These are phyloP conservation scores for Monochamus saltuarius DNA, from an alignment of 1,140 invertebrate species.

Conservation along the genomic window DNA sequence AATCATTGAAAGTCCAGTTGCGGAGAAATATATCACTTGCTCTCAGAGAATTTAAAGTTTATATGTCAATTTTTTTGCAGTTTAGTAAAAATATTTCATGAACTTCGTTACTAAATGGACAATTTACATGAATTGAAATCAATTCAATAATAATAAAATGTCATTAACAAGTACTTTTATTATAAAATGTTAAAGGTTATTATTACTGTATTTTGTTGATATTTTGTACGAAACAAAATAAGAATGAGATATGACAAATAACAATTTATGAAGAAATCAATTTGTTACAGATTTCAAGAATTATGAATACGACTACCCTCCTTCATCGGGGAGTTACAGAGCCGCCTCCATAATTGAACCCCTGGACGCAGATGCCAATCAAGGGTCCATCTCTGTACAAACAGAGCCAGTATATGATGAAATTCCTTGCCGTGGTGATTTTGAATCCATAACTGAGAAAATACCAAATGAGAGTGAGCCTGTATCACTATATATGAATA, in stretches of 20 bases:
- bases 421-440: conserved; percentile 29
- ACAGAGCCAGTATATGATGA: conserved; percentile 46
- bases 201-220: no score
- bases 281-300: conserved; percentile 26
- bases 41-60: no score
- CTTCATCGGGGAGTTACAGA: conserved; percentile 44
- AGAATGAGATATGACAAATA: conserved; percentile 8
- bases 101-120: no score
- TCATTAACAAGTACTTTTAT: no score
- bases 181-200: no score
- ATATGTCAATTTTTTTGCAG: no score
- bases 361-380: conserved; percentile 5
- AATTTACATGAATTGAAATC: no score
- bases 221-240: no score
- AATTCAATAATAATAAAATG: no score
- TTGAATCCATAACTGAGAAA: background rate
- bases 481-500: conserved; percentile 34
- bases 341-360: conserved; percentile 38
- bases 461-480: background rate
- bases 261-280: background rate
- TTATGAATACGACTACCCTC: conserved; percentile 45
- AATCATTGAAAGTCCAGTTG: no score
- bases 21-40: no score
- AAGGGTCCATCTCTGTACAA: conserved; percentile 2
- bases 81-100: no score